Conservation (phyloP, 2,888 invertebrate genomes). For the Gandaritis pyraliata region DNA sequence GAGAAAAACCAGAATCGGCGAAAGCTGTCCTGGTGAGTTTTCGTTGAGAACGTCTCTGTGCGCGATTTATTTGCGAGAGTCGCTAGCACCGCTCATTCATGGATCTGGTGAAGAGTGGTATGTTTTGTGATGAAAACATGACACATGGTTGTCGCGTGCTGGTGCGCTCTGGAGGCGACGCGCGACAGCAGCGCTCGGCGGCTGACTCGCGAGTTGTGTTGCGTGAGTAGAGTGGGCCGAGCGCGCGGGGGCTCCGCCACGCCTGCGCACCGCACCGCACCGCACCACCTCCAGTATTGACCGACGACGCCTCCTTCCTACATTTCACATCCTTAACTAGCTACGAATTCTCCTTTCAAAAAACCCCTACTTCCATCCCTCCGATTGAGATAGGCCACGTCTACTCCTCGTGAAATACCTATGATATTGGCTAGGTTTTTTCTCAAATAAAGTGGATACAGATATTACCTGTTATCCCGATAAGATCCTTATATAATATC, state of each 20-base stretch:
- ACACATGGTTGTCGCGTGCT: constrained; percentile 75
- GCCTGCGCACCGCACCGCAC: constrained; percentile 76
- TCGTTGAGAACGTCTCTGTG: constrained; percentile 46
- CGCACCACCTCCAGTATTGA: constrained; percentile 83
- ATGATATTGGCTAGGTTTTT: constrained; percentile 25
- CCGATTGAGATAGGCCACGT: constrained; percentile 77
- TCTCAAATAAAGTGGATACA: constrained; percentile 10
- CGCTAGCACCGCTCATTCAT: constrained; percentile 66
- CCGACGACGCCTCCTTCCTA: constrained; percentile 83
- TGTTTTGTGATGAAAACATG: constrained; percentile 80
- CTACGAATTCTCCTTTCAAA: constrained; percentile 79
- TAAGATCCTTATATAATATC: constrained; percentile 20
- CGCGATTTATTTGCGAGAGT: constrained; percentile 48
- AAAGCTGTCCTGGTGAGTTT: constrained; percentile 64
- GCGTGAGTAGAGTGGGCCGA: constrained; percentile 63
- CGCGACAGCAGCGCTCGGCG: constrained; percentile 81
- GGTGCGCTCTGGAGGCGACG: constrained; percentile 58
- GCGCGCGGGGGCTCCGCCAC: constrained; percentile 65
- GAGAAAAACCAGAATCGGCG: constrained; percentile 77
- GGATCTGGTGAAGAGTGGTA: constrained; percentile 52
- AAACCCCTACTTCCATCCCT: constrained; percentile 75
- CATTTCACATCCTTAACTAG: constrained; percentile 83
- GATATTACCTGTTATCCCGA: constrained; percentile 19
- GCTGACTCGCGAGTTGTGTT: constrained; percentile 78
- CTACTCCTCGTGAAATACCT: constrained; percentile 55